A percentile compares a stretch with the other conserved stretches of the same genome.
Evolutionary conservation across 1,140 invertebrate species (phyloP).

Genomic region (Ceratina calcarata): DNA sequence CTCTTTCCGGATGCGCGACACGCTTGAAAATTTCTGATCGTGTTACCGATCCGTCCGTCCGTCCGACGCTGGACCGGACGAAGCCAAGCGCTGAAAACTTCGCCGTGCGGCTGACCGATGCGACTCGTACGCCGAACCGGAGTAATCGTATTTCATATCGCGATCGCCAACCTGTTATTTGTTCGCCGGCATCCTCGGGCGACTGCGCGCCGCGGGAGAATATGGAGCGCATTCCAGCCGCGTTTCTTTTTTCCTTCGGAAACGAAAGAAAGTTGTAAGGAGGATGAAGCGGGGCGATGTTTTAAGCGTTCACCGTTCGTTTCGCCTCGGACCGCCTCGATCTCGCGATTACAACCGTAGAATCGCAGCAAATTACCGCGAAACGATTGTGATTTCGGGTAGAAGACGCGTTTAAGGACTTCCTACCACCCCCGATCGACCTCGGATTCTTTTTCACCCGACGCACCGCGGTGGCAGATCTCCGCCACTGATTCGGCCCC

Average conservation of each 20-base stretch:
- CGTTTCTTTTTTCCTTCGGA: not conserved
- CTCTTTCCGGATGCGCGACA: constrained; percentile 65
- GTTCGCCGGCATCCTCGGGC: constrained; percentile 28
- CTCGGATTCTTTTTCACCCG: not conserved
- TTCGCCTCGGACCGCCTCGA: not conserved
- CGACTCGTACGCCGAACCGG: constrained; percentile 59
- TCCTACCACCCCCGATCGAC: not conserved
- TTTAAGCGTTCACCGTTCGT: constrained; percentile 6
- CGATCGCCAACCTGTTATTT: constrained; percentile 61
- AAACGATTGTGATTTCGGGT: not conserved
- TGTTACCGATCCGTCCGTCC: constrained; percentile 64
- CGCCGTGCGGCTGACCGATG: constrained; percentile 61
- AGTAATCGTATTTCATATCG: constrained; percentile 68
- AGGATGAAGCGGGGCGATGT: not conserved
- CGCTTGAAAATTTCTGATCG: constrained; percentile 70
- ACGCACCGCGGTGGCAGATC: constrained; percentile 44
- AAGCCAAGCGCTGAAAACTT: constrained; percentile 64
- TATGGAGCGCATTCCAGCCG: not conserved
- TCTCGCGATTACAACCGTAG: not conserved
- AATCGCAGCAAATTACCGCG: not conserved
- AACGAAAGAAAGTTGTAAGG: not conserved
- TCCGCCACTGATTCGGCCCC: constrained; percentile 39
- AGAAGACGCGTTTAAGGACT: not conserved
- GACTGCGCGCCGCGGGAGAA: constrained; percentile 26
- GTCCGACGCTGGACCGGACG: constrained; percentile 51